Evolutionary conservation across 2,888 invertebrate genomes (phyloP).

Genomic region (Phortica magna): DNA sequence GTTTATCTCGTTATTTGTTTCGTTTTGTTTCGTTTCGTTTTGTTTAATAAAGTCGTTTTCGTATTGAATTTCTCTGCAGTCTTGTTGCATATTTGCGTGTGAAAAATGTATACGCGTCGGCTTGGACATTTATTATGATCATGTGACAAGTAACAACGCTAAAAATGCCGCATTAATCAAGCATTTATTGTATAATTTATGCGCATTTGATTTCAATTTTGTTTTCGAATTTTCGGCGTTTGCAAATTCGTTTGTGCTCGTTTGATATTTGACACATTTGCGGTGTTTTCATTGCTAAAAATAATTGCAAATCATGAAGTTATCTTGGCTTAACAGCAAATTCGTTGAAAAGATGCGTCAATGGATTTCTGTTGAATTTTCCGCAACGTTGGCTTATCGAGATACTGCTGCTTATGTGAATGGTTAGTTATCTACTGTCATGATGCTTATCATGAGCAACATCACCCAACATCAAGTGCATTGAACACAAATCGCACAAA

Average conservation of each 20-base stretch:
- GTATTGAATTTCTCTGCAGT: background rate
- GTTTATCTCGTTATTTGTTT: background rate
- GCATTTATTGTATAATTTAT: slow-evolving; percentile 24
- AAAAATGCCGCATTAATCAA: slow-evolving; percentile 29
- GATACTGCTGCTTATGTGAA: too few species aligned
- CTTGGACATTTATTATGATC: slow-evolving; percentile 4
- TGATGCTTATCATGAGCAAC: background rate
- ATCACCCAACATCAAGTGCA: background rate
- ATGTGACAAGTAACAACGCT: slow-evolving; percentile 6
- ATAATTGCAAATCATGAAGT: background rate
- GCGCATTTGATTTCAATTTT: slow-evolving; percentile 3
- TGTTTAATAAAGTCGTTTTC: background rate
- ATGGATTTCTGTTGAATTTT: background rate
- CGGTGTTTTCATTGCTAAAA: background rate
- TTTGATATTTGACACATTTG: slow-evolving; percentile 2
- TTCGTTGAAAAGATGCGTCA: background rate
- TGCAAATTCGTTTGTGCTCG: background rate
- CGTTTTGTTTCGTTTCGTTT: background rate
- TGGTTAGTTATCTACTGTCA: background rate
- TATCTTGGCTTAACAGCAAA: background rate
- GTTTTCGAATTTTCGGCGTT: background rate
- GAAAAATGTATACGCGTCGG: background rate
- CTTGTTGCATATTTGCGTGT: background rate
- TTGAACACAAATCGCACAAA: background rate
- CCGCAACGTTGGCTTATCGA: too few species aligned